Evolutionary conservation across 2,797 vertebrate genomes (phyloP).

Genomic region (Lemur catta): DNA sequence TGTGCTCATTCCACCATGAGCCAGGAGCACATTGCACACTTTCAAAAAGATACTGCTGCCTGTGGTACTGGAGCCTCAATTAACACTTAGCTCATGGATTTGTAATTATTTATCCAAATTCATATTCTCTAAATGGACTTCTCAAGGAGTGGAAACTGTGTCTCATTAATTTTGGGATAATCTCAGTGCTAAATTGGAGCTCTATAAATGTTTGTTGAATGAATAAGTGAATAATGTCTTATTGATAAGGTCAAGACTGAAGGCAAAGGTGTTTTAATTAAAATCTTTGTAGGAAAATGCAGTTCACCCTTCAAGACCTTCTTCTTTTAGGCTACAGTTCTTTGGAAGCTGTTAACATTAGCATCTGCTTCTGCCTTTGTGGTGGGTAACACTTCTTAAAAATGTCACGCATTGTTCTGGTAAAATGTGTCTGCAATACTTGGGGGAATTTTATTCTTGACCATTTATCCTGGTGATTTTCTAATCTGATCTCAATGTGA

Average conservation of each 20-base stretch:
- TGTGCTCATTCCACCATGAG: not conserved
- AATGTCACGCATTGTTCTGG: not conserved
- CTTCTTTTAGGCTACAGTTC: not conserved
- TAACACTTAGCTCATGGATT: not conserved
- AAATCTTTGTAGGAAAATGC: not conserved
- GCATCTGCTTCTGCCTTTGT: not conserved
- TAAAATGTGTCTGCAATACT: not conserved
- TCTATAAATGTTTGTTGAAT: not conserved
- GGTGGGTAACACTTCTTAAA: constrained; percentile 15
- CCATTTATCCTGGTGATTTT: constrained; percentile 12
- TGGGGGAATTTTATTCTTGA: constrained; percentile 40
- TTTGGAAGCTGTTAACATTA: not conserved
- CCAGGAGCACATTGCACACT: not conserved
- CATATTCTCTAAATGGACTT: not conserved
- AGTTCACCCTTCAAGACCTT: not conserved
- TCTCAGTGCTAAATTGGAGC: not conserved
- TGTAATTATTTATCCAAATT: constrained; percentile 1
- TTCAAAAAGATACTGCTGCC: not conserved
- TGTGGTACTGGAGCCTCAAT: not conserved
- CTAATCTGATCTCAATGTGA: constrained; percentile 54
- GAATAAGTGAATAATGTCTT: not conserved
- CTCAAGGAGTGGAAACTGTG: not conserved
- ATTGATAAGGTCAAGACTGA: not conserved
- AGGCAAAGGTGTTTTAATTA: not conserved
- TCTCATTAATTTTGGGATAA: not conserved